phyloP scores from a whole-genome alignment of 2,113 vertebrate genomes.

The Campylomormyrus numenius region DNA sequence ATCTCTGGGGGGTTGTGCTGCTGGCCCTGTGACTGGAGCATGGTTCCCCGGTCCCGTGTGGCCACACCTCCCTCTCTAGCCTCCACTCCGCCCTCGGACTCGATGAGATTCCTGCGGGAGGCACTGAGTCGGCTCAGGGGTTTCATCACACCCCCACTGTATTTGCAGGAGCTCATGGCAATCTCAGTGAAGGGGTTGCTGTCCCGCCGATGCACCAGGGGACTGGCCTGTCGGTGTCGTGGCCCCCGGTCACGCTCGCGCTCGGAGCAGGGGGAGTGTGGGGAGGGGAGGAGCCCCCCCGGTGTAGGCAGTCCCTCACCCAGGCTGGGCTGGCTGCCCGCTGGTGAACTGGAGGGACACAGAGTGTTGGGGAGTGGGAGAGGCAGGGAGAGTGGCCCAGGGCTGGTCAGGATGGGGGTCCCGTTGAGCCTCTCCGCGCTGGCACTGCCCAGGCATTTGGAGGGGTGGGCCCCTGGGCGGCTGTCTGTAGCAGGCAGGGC shows the following conservation, averaged over 20 bases:
- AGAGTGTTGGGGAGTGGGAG: constrained; percentile 56
- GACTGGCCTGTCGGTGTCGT: constrained; percentile 87
- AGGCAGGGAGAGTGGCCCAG: constrained; percentile 48
- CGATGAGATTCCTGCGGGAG: constrained; percentile 89
- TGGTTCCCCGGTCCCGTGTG: constrained; percentile 47
- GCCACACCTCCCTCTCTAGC: constrained; percentile 70
- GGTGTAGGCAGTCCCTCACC: constrained; percentile 62
- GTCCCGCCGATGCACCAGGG: constrained; percentile 84
- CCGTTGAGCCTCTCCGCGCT: constrained; percentile 62
- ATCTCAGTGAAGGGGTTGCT: constrained; percentile 98
- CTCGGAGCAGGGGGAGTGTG: constrained; percentile 68
- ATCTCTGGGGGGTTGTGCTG: constrained; percentile 77
- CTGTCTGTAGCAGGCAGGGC: constrained; percentile 48
- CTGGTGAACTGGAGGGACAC: constrained; percentile 63
- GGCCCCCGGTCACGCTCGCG: constrained; percentile 56
- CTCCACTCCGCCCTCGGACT: constrained; percentile 73
- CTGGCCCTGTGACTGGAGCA: constrained; percentile 31
- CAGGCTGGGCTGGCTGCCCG: constrained; percentile 67
- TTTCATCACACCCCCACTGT: constrained; percentile 93
- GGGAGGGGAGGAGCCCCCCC: constrained; percentile 66
- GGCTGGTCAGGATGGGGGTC: constrained; percentile 57
- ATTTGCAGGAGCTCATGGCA: constrained; percentile 97
- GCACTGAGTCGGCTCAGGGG: constrained; percentile 94
- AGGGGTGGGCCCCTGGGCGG: constrained; percentile 47
- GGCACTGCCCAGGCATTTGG: constrained; percentile 63